Evolutionary conservation across 2,113 vertebrate genomes (phyloP), one percentile per base, ranked within the genome.

Genomic region (Sinocyclocheilus anophthalmus): DNA sequence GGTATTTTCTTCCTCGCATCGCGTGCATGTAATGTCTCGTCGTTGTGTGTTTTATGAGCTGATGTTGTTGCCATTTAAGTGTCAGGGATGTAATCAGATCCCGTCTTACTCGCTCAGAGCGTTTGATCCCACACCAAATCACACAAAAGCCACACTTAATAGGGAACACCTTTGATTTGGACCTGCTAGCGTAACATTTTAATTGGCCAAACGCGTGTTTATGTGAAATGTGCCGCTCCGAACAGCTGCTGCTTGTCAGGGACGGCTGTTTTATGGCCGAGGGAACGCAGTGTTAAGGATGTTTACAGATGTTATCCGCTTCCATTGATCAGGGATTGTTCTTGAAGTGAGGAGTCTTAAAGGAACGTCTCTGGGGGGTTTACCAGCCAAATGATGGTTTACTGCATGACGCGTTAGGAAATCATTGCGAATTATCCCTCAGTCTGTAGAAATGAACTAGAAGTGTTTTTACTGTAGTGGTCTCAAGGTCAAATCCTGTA

Each of bases 121-220:
- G 16, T n/a, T 81, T 39, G 5, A 4, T 30, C 48, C 20, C 4
- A 73, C 70, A 45, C 33, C n/a, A 26, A 50, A 50, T 50, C 48
- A 50, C 48, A 50, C 2, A 11, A 61, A 69, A 59, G 8, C 30
- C 37, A 16, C 24, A 33, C 53, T 48, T 55, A 76, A 55, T 24
- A 33, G 16, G 9, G 57, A 76, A 6, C 70, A 67, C 18, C 50
- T 76, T 76, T 63, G 59, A 65, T 76, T 75, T n/a, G 59, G 14
- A 76, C 77, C 37, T n/a, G 30, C 20, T 86, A 33, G 63, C 37
- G 39, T 22, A 82, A 26, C 57, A 33, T 83, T 86, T 76, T 76
- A 82, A 83, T 83, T 86, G 78, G 55, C 69, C 33, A 39, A 63
- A 50, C 53, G 53, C 5, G 59, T 50, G 59, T 76, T 81, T 86